A percentile compares a stretch with the other conserved stretches of the same genome.
These are phyloP conservation scores for Toxostoma redivivum DNA, from an alignment of 2,113 vertebrate genomes.

Conservation along the genomic window DNA sequence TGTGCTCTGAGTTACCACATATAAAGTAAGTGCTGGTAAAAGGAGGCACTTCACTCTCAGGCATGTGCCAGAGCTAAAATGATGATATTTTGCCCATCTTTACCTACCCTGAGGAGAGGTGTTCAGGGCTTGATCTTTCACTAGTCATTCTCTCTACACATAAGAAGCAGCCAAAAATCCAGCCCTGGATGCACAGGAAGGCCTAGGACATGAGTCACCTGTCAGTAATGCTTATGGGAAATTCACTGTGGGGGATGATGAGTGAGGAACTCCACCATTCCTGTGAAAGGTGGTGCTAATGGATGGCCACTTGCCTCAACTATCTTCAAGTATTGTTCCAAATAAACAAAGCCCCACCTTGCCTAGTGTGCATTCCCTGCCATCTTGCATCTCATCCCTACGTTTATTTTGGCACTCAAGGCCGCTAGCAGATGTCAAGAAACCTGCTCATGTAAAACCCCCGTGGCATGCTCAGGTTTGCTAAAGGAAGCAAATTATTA, in stretches of 20 bases:
- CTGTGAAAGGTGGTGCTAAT: background rate
- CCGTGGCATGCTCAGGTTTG: background rate
- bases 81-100: background rate
- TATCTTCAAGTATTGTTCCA: background rate
- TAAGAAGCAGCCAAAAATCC: background rate
- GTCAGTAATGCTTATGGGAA: background rate
- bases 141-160: background rate
- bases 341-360: conserved; percentile 29
- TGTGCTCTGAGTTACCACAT: background rate
- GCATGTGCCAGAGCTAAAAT: background rate
- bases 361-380: conserved; percentile 4
- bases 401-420: conserved; percentile 34
- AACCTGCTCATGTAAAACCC: conserved; percentile 21
- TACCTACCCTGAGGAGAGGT: background rate
- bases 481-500: conserved; percentile 35
- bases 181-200: background rate
- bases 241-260: background rate
- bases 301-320: background rate
- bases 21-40: background rate
- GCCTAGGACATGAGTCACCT: background rate
- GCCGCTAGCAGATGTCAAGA: background rate
- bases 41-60: background rate
- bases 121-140: background rate
- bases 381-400: conserved; percentile 22
- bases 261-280: background rate